These are phyloP conservation scores for Xylota segnis DNA, from an alignment of 2,888 invertebrate genomes.

Conservation along the genomic window DNA sequence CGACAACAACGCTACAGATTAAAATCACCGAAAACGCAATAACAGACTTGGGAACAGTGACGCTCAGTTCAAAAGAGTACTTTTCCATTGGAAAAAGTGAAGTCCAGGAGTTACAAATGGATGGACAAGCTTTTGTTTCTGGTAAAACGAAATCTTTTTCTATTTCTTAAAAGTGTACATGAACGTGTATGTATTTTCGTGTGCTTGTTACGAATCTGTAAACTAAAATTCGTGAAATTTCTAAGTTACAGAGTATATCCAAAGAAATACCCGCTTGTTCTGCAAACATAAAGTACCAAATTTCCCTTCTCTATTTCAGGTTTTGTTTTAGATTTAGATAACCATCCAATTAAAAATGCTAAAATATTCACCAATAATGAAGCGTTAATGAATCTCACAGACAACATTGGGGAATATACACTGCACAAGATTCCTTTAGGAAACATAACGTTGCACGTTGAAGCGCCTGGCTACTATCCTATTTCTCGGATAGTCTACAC, in stretches of 20 bases:
- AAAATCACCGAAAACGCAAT: conserved; percentile 78
- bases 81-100: conserved; percentile 78
- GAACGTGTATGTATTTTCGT: too few relatives aligned
- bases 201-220: too few relatives aligned
- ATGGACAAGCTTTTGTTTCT: conserved; percentile 48
- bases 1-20: conserved; percentile 85
- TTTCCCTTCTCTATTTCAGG: conserved; percentile 82
- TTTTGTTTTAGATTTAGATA: conserved; percentile 86
- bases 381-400: conserved; percentile 82
- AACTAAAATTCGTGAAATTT: too few relatives aligned
- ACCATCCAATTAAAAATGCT: conserved; percentile 86
- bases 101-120: conserved; percentile 73
- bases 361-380: conserved; percentile 83
- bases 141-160: conserved; percentile 49
- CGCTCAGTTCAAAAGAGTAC: conserved; percentile 77
- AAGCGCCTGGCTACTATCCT: conserved; percentile 87
- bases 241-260: not conserved
- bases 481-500: conserved; percentile 82
- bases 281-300: not conserved
- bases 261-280: not conserved
- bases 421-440: conserved; percentile 81
- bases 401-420: conserved; percentile 81
- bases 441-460: conserved; percentile 86
- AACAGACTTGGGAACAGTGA: conserved; percentile 79
- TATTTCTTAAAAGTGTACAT: too few relatives aligned